A percentile compares a stretch with the other conserved stretches of the same genome.
Evolutionary conservation across 2,113 vertebrate species (phyloP).

Genomic region (Hemiscyllium ocellatum): DNA sequence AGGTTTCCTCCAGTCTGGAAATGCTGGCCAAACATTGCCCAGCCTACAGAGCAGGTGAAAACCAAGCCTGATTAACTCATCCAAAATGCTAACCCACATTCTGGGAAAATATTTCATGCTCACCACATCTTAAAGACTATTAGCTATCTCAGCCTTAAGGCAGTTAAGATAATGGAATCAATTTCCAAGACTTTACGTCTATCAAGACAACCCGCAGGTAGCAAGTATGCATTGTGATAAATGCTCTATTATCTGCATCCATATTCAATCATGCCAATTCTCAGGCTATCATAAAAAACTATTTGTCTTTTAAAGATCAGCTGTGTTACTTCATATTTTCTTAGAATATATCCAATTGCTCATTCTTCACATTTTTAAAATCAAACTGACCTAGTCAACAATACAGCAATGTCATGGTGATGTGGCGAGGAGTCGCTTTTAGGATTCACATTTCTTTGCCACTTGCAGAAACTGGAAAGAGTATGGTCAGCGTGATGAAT

Average conservation of each 20-base stretch:
- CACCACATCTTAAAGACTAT: background rate
- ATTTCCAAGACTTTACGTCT: background rate
- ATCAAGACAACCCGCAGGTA: background rate
- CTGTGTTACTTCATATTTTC: background rate
- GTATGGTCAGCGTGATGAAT: slow-evolving; percentile 89
- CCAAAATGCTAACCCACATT: background rate
- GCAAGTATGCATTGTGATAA: background rate
- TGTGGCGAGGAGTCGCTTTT: slow-evolving; percentile 85
- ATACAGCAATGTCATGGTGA: slow-evolving; percentile 87
- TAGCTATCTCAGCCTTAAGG: background rate
- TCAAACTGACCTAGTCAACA: slow-evolving; percentile 75
- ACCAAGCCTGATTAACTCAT: background rate
- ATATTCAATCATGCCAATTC: background rate
- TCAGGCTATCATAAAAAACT: background rate
- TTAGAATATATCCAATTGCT: background rate
- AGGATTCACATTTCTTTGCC: slow-evolving; percentile 94
- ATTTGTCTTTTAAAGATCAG: background rate
- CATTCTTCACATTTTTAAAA: background rate
- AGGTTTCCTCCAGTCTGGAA: background rate
- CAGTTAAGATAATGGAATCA: background rate
- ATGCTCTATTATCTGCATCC: background rate
- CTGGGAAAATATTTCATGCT: background rate
- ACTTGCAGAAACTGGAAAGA: slow-evolving; percentile 88
- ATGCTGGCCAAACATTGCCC: background rate
- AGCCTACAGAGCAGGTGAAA: background rate